These are phyloP conservation scores for Latheticus oryzae DNA, from an alignment of 2,888 invertebrate genomes.

Conservation along the genomic window DNA sequence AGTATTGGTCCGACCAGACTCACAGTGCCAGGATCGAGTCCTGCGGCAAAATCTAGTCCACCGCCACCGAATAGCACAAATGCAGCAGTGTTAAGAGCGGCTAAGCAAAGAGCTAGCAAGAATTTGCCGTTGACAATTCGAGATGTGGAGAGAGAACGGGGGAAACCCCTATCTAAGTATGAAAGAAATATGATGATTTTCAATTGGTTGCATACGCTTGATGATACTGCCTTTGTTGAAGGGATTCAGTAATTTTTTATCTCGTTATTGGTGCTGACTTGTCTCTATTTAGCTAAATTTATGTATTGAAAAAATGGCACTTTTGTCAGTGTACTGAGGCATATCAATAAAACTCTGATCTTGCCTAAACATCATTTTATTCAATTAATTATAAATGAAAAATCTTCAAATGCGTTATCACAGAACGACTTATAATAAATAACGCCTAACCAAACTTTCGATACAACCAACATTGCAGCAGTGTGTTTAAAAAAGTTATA, in stretches of 20 bases:
- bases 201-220: conserved; percentile 91
- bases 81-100: conserved; percentile 62
- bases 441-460: too few species aligned
- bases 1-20: conserved; percentile 55
- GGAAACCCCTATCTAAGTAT: conserved; percentile 87
- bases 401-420: too few species aligned
- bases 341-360: conserved; percentile 35
- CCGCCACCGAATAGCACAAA: conserved; percentile 64
- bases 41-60: conserved; percentile 53
- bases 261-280: conserved; percentile 24
- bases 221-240: conserved; percentile 74
- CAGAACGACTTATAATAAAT: too few species aligned
- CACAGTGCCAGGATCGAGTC: conserved; percentile 57
- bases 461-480: too few species aligned
- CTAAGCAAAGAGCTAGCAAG: conserved; percentile 66
- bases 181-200: conserved; percentile 96
- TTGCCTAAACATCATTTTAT: conserved; percentile 2
- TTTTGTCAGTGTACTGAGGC: too few species aligned
- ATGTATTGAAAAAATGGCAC: conserved; percentile 27
- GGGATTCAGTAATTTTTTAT: conserved; percentile 59
- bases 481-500: too few species aligned
- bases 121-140: conserved; percentile 77
- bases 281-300: conserved; percentile 27
- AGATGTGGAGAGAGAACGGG: conserved; percentile 84
- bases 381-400: too few species aligned